Percentiles rank a stretch among this genome's conserved stretches.
These are phyloP conservation scores for Macrosiphum euphorbiae DNA, from an alignment of 2,888 invertebrate genomes.

Conservation along the genomic window DNA sequence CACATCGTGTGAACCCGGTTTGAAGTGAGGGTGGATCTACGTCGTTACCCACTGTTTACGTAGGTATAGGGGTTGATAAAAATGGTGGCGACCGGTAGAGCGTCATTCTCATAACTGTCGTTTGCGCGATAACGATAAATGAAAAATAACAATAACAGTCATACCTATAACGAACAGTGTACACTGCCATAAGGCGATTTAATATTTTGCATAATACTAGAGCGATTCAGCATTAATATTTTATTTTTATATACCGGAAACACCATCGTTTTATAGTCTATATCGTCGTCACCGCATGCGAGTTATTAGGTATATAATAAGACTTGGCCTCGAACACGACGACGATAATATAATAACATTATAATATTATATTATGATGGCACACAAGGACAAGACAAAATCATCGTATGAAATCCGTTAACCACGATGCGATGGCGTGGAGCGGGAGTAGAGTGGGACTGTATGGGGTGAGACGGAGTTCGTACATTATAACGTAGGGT, in stretches of 20 bases:
- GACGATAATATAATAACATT: neutral
- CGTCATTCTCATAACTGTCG: neutral
- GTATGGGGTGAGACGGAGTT: neutral
- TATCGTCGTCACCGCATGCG: neutral
- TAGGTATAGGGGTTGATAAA: neutral
- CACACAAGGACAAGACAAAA: neutral
- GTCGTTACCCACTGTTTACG: neutral
- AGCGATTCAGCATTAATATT: neutral
- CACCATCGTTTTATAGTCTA: neutral
- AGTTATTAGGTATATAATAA: neutral
- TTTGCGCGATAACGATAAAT: neutral
- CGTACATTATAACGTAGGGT: neutral
- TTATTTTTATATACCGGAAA: neutral
- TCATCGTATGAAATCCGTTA: neutral
- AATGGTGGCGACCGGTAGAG: neutral
- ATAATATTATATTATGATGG: neutral
- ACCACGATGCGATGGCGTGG: neutral
- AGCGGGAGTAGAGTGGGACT: neutral
- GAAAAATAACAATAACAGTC: neutral
- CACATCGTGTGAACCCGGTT: neutral
- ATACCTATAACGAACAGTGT: neutral
- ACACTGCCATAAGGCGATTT: neutral
- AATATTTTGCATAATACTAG: too few relatives aligned
- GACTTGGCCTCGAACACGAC: neutral
- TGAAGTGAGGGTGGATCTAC: neutral